Conservation (phyloP, 1,140 invertebrate genomes). For the Venturia canescens region DNA sequence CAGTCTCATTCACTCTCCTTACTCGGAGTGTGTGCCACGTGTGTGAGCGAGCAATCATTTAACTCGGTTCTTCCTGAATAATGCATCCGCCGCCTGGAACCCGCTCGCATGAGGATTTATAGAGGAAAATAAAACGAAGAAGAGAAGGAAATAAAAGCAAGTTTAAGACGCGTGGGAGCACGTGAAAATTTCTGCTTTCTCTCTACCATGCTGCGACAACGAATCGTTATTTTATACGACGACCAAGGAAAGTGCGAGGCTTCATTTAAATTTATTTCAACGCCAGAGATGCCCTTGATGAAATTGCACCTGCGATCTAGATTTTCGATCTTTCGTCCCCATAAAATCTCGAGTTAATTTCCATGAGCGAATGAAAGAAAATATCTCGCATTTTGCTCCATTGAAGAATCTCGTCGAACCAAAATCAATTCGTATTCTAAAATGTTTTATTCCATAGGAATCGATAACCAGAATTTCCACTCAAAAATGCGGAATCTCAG, state of each 20-base stretch:
- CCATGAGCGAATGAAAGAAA: too few species aligned
- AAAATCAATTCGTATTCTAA: too few species aligned
- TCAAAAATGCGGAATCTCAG: too few species aligned
- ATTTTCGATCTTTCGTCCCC: neutral
- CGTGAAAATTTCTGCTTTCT: neutral
- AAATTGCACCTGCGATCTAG: neutral
- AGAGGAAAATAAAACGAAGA: neutral
- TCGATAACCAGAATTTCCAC: too few species aligned
- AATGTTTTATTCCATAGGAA: too few species aligned
- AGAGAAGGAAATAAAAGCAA: neutral
- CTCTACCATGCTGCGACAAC: neutral
- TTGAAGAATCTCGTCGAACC: too few species aligned
- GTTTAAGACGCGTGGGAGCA: neutral
- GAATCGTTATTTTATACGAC: constrained; percentile 5
- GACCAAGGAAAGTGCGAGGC: too few species aligned
- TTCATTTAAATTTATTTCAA: neutral
- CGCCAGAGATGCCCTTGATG: too few species aligned
- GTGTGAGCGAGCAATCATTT: neutral
- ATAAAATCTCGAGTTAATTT: too few species aligned
- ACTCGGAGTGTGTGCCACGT: neutral
- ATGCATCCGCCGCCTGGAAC: neutral
- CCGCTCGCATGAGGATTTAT: neutral
- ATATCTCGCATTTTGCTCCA: too few species aligned
- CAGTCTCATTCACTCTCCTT: neutral
- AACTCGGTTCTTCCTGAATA: neutral